Conservation (phyloP, 2,888 invertebrate genomes). For the Acanthosoma haemorrhoidale region DNA sequence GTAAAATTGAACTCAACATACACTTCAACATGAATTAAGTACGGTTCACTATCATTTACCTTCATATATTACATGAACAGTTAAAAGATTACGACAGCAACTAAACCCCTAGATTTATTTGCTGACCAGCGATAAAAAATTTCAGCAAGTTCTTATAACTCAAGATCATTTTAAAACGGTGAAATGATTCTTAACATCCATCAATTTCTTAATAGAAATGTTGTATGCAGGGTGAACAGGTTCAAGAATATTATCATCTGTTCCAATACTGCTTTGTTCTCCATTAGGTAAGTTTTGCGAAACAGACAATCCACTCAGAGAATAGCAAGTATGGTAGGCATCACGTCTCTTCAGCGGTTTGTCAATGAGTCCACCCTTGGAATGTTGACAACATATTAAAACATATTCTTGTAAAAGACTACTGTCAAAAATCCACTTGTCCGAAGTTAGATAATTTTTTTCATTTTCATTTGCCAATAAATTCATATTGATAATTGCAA, state of each 20-base stretch:
- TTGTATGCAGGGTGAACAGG: constrained; percentile 79
- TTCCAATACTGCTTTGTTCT: constrained; percentile 54
- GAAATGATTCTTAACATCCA: constrained; percentile 51
- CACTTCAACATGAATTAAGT: too few species aligned
- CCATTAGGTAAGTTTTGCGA: constrained; percentile 63
- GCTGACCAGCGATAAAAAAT: too few species aligned
- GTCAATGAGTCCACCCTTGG: constrained; percentile 84
- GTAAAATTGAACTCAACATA: background rate
- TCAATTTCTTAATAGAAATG: constrained; percentile 62
- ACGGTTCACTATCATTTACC: too few species aligned
- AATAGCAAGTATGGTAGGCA: constrained; percentile 96
- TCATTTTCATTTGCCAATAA: background rate
- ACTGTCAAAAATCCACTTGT: constrained; percentile 70
- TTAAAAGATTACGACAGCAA: too few species aligned
- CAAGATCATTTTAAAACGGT: background rate
- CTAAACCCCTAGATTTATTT: too few species aligned
- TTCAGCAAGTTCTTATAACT: too few species aligned
- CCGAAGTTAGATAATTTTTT: background rate
- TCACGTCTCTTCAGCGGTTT: constrained; percentile 84
- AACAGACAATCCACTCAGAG: constrained; percentile 87
- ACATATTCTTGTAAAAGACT: constrained; percentile 91
- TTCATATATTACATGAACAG: too few species aligned
- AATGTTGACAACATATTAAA: constrained; percentile 83
- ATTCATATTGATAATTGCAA: constrained; percentile 30
- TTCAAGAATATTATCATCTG: constrained; percentile 61